Evolutionary conservation across 2,797 vertebrate species (phyloP), one percentile per base, ranked within the genome.

Genomic region (Odontamblyopus rebecca): DNA sequence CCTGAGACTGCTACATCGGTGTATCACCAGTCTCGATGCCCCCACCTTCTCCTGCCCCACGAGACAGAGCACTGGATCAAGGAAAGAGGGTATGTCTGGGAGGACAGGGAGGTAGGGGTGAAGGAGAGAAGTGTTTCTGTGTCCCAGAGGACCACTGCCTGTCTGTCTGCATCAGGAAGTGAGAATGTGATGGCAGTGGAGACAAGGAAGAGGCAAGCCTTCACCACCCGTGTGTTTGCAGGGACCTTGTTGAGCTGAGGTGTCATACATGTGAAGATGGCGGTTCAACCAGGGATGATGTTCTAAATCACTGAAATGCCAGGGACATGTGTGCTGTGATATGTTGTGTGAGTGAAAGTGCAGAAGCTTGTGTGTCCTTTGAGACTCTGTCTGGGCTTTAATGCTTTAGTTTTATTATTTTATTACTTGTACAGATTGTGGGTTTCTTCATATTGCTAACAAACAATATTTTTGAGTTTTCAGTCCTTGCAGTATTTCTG

Each of bases 211-310:
- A 88, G 81, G 73, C 78, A 75, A 86, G 79, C 76, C 73, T 80
- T 82, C 73, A 67, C 71, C 88, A 53, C 81, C 68, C 71, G 64
- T 71, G 69, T 74, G 70, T 76, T 13, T 75, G 73, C 62, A 54
- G 71, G 82, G 72, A 79, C 85, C 82, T 80, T 86, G 85, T 89
- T 88, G 85, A 87, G 80, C 80, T 70, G 81, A 89, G 88, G 91
- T 93, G 91, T 91, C 89, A 91, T 89, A 86, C 76, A 86, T 89
- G 88, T 87, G 86, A 92, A 88, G 89, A 92, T 88, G 83, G 84
- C 84, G 89, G 82, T 80, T 89, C 86, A 79, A 83, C 80, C 78
- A 84, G 85, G 76, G 80, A 89, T 83, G 86, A 88, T 78, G 82
- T 89, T 84, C 78, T 65, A 91, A 91, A 89, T 86, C 79, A 77